phyloP scores from a whole-genome alignment of 2,888 invertebrate species.

The Chironomus riparius region DNA sequence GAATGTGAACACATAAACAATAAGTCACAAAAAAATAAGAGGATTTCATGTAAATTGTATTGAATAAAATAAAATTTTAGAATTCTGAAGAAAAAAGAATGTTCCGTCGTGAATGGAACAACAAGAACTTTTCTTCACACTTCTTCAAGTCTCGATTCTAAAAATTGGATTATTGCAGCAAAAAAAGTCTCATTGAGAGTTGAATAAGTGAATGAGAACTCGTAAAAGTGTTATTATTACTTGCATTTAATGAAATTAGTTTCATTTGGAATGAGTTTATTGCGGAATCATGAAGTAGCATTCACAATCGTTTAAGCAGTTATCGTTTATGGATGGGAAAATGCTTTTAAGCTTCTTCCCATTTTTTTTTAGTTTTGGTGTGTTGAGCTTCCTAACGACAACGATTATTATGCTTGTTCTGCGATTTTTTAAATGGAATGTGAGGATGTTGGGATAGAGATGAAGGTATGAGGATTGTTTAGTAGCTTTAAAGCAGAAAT shows the following conservation, averaged over 20 bases:
- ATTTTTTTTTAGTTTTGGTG: neutral
- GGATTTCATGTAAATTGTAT: slow-evolving; percentile 10
- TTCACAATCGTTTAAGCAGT: slow-evolving; percentile 16
- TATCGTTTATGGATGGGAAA: slow-evolving; percentile 10
- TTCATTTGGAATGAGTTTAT: slow-evolving; percentile 16
- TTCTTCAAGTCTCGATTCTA: neutral
- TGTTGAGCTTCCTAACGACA: no score
- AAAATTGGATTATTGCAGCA: neutral
- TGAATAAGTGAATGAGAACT: neutral
- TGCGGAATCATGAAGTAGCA: slow-evolving; percentile 22
- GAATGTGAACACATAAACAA: no score
- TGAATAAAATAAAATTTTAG: neutral
- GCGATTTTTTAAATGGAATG: no score
- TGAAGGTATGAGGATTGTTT: no score
- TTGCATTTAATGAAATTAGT: slow-evolving; percentile 17
- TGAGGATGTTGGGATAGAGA: no score
- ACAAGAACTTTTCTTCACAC: neutral
- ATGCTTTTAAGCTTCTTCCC: neutral
- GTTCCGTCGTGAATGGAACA: neutral
- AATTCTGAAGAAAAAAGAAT: neutral
- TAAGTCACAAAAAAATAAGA: neutral
- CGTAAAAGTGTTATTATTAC: slow-evolving; percentile 5
- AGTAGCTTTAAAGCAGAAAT: no score
- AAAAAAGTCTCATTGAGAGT: neutral
- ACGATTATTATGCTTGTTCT: no score